phyloP scores from a whole-genome alignment of 2,797 vertebrate genomes.

The Cichlasoma orientale region DNA sequence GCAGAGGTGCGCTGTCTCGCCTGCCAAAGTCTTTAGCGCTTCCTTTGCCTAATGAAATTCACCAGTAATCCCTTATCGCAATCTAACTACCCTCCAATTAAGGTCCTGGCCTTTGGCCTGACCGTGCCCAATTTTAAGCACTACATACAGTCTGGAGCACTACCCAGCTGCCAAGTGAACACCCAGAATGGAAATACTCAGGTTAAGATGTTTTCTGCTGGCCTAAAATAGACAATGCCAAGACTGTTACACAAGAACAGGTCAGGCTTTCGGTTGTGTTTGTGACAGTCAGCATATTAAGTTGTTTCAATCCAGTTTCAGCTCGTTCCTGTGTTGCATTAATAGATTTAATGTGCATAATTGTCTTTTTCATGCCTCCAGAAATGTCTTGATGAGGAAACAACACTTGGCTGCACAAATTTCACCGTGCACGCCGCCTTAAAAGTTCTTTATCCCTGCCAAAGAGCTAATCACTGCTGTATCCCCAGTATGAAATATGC shows the following conservation, averaged over 20 bases:
- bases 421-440: not conserved
- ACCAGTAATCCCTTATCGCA: constrained; percentile 56
- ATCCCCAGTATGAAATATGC: not conserved
- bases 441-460: not conserved
- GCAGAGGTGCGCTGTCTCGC: constrained; percentile 28
- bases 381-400: not conserved
- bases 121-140: constrained; percentile 30
- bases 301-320: not conserved
- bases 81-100: constrained; percentile 54
- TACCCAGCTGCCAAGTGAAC: constrained; percentile 33
- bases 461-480: not conserved
- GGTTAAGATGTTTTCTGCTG: constrained; percentile 15
- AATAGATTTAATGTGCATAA: constrained; percentile 4
- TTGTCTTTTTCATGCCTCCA: not conserved
- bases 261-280: not conserved
- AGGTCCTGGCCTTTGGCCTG: constrained; percentile 21
- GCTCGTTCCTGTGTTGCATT: not conserved
- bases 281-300: constrained; percentile 5
- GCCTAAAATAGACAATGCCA: constrained; percentile 21
- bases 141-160: constrained; percentile 1
- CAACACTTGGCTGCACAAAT: not conserved
- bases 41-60: constrained; percentile 53
- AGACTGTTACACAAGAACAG: not conserved
- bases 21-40: constrained; percentile 63
- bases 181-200: constrained; percentile 11